A percentile compares a stretch with the other conserved stretches of the same genome.
Evolutionary conservation across 2,113 vertebrate genomes (phyloP).

Genomic region (Sceloporus tristichus): DNA sequence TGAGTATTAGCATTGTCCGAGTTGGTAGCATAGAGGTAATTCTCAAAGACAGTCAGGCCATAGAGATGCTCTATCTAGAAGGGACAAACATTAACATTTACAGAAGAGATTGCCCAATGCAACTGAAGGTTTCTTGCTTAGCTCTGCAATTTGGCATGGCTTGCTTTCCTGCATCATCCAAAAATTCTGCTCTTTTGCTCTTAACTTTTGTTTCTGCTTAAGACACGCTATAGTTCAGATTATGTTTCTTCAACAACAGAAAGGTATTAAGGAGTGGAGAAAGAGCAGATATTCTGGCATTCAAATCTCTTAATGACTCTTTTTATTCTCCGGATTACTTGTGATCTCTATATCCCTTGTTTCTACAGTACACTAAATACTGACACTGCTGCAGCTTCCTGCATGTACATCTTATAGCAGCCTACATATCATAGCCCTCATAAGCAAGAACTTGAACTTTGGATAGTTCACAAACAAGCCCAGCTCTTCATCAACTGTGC

Average conservation of each 20-base stretch:
- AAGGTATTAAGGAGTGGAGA: background rate
- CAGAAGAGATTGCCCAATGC: background rate
- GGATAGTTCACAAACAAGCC: background rate
- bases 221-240: background rate
- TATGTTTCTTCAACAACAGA: background rate
- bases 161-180: background rate
- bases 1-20: slow-evolving; percentile 94
- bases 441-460: background rate
- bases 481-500: background rate
- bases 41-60: slow-evolving; percentile 95
- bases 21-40: slow-evolving; percentile 97
- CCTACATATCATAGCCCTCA: background rate
- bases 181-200: background rate
- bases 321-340: background rate
- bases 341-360: background rate
- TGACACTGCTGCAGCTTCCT: background rate
- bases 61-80: slow-evolving; percentile 94
- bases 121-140: background rate
- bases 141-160: background rate
- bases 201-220: too few relatives aligned
- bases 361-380: background rate
- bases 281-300: background rate
- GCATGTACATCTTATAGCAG: background rate
- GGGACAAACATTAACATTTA: background rate
- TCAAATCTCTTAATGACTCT: background rate